Percentiles rank a stretch among this genome's conserved stretches.
Evolutionary conservation across 2,797 vertebrate species (phyloP).

Genomic region (Ibycter americanus): DNA sequence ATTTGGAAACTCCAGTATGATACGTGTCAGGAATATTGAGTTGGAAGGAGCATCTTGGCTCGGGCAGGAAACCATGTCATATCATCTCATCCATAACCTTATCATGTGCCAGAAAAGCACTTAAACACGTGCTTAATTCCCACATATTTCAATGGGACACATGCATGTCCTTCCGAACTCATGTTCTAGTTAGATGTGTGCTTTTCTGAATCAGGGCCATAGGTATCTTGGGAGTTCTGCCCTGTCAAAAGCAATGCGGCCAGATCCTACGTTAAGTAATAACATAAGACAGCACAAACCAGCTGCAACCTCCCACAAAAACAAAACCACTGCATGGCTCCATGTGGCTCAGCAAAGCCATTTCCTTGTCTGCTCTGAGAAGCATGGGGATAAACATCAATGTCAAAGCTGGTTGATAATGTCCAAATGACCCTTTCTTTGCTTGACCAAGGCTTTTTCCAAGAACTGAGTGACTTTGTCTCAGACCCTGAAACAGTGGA

Average conservation of each 20-base stretch:
- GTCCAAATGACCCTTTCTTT: neutral
- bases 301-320: neutral
- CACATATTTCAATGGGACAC: neutral
- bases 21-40: neutral
- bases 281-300: neutral
- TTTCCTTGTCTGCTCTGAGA: neutral
- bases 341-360: neutral
- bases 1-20: neutral
- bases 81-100: neutral
- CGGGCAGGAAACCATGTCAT: neutral
- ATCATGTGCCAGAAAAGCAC: constrained; percentile 16
- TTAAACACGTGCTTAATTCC: neutral
- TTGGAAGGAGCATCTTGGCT: neutral
- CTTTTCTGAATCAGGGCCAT: neutral
- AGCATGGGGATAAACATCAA: neutral
- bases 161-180: neutral
- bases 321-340: neutral
- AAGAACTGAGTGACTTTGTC: neutral
- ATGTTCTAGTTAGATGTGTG: neutral
- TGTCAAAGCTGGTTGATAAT: neutral
- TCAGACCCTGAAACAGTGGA: neutral
- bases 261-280: neutral
- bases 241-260: neutral
- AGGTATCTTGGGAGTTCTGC: neutral
- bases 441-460: neutral